A percentile compares a stretch with the other conserved stretches of the same genome.
phyloP scores from a whole-genome alignment of 2,113 vertebrate genomes.

The Gila orcuttii region DNA sequence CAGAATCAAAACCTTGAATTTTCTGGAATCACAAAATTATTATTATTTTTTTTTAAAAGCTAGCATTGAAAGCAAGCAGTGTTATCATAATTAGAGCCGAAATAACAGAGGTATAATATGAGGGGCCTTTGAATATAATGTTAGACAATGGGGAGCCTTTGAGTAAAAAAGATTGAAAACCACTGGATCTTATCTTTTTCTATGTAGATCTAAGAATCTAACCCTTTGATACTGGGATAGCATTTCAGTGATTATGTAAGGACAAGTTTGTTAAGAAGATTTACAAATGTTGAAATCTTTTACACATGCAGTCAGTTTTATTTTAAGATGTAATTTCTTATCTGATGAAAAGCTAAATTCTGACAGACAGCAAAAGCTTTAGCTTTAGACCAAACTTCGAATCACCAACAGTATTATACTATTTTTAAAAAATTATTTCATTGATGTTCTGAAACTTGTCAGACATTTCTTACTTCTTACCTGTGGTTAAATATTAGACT shows the following conservation, averaged over 20 bases:
- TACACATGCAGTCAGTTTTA: not conserved
- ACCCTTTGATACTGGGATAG: not conserved
- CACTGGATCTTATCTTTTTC: not conserved
- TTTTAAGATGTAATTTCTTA: not conserved
- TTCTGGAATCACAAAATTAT: not conserved
- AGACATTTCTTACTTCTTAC: not conserved
- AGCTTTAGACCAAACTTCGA: not conserved
- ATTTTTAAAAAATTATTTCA: not conserved
- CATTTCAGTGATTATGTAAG: not conserved
- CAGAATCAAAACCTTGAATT: not conserved
- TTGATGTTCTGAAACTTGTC: not conserved
- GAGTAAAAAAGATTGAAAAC: not conserved
- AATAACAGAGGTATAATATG: not conserved
- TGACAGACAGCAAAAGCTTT: constrained; percentile 7
- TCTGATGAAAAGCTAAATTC: not conserved
- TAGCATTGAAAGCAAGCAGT: not conserved
- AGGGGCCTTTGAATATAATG: not conserved
- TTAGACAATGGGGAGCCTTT: not conserved
- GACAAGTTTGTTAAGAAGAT: not conserved
- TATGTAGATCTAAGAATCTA: not conserved
- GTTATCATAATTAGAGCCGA: not conserved
- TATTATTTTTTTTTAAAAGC: not conserved
- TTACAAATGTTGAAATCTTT: not conserved
- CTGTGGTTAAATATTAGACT: not conserved
- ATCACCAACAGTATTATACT: not conserved